A percentile compares a stretch with the other conserved stretches of the same genome.
phyloP scores from a whole-genome alignment of 2,888 invertebrate genomes.

The Synanthedon andrenaeformis region DNA sequence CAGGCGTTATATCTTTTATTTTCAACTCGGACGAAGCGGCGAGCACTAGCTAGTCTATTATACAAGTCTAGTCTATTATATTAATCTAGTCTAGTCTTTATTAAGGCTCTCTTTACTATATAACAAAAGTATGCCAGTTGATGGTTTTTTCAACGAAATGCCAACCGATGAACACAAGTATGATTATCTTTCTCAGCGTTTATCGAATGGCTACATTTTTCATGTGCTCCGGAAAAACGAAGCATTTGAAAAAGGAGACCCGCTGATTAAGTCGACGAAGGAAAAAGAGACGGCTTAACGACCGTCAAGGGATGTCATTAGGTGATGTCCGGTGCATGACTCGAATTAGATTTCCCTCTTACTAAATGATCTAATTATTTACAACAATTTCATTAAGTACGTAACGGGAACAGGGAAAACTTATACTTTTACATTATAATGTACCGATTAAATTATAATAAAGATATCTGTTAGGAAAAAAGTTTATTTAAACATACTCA shows the following conservation, averaged over 20 bases:
- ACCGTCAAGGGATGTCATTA: conserved; percentile 56
- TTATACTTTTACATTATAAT: background rate
- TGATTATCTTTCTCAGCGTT: background rate
- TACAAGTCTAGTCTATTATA: no score
- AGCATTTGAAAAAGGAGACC: conserved; percentile 29
- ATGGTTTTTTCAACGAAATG: no score
- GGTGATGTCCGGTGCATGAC: conserved; percentile 50
- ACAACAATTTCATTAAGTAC: conserved; percentile 13
- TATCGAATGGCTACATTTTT: conserved; percentile 18
- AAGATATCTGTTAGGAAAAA: background rate
- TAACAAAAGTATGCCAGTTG: no score
- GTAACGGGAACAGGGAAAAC: background rate
- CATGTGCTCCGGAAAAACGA: conserved; percentile 26
- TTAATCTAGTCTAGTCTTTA: no score
- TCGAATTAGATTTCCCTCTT: conserved; percentile 26
- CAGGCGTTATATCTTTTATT: no score
- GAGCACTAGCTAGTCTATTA: no score
- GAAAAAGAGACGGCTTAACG: conserved; percentile 51
- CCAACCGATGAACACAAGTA: no score
- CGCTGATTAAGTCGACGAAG: conserved; percentile 51
- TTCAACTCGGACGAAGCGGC: no score
- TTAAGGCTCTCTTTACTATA: no score
- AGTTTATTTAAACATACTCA: background rate
- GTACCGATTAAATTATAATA: background rate
- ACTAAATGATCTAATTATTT: background rate